phyloP scores from a whole-genome alignment of 2,113 vertebrate species.

The Antigone vipio region DNA sequence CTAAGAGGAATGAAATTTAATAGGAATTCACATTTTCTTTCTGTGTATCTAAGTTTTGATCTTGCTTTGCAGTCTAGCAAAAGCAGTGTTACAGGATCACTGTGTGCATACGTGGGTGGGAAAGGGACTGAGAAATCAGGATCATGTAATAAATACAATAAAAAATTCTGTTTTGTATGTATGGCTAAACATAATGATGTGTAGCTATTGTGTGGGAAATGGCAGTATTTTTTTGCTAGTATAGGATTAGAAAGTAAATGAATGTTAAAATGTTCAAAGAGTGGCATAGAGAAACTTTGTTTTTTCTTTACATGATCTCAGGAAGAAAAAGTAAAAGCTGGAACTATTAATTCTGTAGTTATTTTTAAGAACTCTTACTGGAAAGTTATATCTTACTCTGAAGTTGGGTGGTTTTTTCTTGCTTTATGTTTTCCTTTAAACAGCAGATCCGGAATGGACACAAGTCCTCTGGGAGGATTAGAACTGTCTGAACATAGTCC shows the following conservation, averaged over 20 bases:
- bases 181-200: background rate
- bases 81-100: background rate
- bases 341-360: background rate
- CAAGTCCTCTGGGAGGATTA: conserved; percentile 77
- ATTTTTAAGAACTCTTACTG: background rate
- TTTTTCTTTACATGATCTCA: background rate
- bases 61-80: background rate
- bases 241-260: background rate
- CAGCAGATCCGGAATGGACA: conserved; percentile 83
- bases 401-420: conserved; percentile 36
- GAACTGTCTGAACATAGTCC: conserved; percentile 75
- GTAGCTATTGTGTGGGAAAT: background rate
- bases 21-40: background rate
- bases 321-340: background rate
- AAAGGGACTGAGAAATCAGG: background rate
- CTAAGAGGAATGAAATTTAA: background rate
- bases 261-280: background rate
- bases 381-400: conserved; percentile 1
- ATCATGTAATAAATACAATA: background rate
- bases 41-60: background rate
- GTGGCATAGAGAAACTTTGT: background rate
- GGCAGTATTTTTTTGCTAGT: background rate
- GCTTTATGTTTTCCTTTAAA: conserved; percentile 41
- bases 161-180: background rate
- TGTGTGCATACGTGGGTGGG: background rate